phyloP scores from a whole-genome alignment of 2,113 vertebrate genomes.

The Theristicus caerulescens region DNA sequence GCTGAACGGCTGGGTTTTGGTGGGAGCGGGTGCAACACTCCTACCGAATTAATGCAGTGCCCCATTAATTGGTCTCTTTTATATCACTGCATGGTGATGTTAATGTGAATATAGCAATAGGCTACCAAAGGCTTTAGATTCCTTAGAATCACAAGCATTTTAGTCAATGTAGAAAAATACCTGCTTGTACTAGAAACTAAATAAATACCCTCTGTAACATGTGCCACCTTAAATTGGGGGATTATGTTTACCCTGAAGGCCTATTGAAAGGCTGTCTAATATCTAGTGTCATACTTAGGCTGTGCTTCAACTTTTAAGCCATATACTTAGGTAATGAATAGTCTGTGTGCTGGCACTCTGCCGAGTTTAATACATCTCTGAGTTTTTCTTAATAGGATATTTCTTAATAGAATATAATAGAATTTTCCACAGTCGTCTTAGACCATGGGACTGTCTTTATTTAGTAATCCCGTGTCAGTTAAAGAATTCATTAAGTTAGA shows the following conservation, averaged over 20 bases:
- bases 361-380: not conserved
- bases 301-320: not conserved
- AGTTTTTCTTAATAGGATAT: not conserved
- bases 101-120: not conserved
- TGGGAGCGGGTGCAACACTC: not conserved
- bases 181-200: not conserved
- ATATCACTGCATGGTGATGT: not conserved
- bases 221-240: not conserved
- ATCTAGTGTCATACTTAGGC: not conserved
- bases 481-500: not conserved
- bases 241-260: not conserved
- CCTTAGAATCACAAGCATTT: not conserved
- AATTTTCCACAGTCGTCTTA: not conserved
- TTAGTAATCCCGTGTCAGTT: not conserved
- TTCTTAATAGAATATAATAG: not conserved
- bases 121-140: not conserved
- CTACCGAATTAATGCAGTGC: not conserved
- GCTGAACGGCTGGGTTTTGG: not conserved
- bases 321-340: not conserved
- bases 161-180: not conserved
- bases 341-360: not conserved
- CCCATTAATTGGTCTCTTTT: not conserved
- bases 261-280: not conserved
- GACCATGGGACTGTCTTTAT: not conserved
- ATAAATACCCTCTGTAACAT: not conserved